Conservation (phyloP, 2,888 invertebrate species). For the Nowickia ferox region DNA sequence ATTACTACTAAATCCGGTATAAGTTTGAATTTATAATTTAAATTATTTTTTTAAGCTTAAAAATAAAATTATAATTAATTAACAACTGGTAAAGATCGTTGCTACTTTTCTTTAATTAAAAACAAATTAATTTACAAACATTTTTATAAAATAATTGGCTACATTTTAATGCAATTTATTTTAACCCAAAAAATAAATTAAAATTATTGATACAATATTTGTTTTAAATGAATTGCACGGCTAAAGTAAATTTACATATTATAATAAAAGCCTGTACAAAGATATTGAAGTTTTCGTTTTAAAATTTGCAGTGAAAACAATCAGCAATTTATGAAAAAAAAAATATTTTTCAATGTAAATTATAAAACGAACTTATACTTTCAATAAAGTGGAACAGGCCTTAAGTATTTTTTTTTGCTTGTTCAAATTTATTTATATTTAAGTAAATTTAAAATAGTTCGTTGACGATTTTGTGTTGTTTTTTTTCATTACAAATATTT, state of each 20-base stretch:
- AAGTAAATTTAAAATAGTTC: conserved; percentile 57
- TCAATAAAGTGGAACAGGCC: too few relatives aligned
- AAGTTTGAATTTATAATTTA: background rate
- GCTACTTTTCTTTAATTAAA: conserved; percentile 14
- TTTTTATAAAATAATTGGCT: background rate
- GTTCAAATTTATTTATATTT: conserved; percentile 46
- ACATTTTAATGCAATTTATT: background rate
- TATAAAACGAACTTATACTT: too few relatives aligned
- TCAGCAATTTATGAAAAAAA: too few relatives aligned
- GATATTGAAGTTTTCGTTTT: too few relatives aligned
- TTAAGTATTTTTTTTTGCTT: background rate
- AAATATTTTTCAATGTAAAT: too few relatives aligned
- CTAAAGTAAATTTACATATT: conserved; percentile 7
- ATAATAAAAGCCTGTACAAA: background rate
- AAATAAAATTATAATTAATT: conserved; percentile 36
- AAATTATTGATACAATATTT: conserved; percentile 24
- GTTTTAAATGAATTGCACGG: conserved; percentile 37
- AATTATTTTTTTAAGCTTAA: conserved; percentile 8
- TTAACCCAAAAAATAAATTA: conserved; percentile 10
- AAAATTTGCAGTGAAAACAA: too few relatives aligned
- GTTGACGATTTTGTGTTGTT: conserved; percentile 50
- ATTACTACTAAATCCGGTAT: background rate
- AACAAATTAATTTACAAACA: background rate
- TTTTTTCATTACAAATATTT: conserved; percentile 34
- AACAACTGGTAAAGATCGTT: conserved; percentile 46